Base-by-base conservation (phyloP, 2,113 vertebrate genomes). In the Sapayoa aenigma region DNA sequence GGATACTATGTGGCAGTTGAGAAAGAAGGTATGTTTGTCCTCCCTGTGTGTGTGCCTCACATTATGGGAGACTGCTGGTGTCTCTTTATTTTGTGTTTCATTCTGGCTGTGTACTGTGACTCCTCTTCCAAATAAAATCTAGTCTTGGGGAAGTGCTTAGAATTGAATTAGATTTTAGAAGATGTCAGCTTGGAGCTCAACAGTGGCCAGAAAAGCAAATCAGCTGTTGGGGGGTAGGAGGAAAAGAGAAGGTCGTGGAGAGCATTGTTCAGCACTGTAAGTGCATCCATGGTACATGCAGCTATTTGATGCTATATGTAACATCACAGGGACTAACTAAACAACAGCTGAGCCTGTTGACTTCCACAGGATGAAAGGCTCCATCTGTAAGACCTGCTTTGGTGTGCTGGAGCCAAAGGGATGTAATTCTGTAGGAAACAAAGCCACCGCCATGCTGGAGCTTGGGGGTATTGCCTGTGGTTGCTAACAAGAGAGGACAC, bases 361-460 rank as follows among this genome's bases (percentile, higher is more conserved):
- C 27, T 88, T 60, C 46, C 50, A 14, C 3, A 9, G 12, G 41
- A 50, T 49, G 27, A 69, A 65, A 65, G 55, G 41, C 46, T 56
- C 65, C 23, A 20, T 19, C 23, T 77, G 56, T 39, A 52, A 20
- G 23, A 63, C 11, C 30, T 52, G 11, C 35, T 74, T 42, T 42
- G 28, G 8, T 65, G 20, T 11, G 6, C 82, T 21, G 20, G 39
- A 59, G 49, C 46, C 33, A 22, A 33, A 56, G 50, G 50, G 46
- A 25, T 85, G 41, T 27, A 39, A 1, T 66, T 24, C 37, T 56
- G 8, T 46, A 15, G 50, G 46, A 71, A 62, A 47, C 16, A 3
- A 65, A 12, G 33, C 11, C 37, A 11, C 20, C 0, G 0, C 33
- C 2, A 0, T 82, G 35, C 30, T 74, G 55, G 18, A 27, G 1